phyloP scores from a whole-genome alignment of 2,113 vertebrate genomes.

The Pterocles orientalis region DNA sequence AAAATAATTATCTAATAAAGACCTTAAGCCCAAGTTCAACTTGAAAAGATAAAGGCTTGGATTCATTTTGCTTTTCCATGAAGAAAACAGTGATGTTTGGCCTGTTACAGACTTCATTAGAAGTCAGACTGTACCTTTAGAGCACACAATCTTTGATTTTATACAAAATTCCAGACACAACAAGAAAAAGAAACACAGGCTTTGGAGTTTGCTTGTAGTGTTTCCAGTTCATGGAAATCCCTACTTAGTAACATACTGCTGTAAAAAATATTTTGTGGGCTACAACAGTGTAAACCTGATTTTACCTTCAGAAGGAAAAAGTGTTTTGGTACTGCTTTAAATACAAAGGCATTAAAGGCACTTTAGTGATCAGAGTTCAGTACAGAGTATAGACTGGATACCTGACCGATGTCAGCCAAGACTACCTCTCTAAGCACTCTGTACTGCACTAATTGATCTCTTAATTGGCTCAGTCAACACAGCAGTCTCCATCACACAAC shows the following conservation, averaged over 20 bases:
- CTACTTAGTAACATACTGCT: not conserved
- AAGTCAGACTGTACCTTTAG: not conserved
- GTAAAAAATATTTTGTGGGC: not conserved
- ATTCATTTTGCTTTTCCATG: not conserved
- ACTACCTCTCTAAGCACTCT: conserved; percentile 59
- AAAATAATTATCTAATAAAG: conserved; percentile 8
- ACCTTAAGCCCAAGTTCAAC: not conserved
- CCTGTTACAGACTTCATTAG: not conserved
- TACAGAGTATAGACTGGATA: not conserved
- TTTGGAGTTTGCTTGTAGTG: not conserved
- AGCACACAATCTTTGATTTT: not conserved
- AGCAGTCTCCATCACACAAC: conserved; percentile 59
- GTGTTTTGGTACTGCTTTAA: not conserved
- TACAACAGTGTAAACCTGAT: not conserved
- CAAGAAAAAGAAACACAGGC: not conserved
- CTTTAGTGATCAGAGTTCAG: conserved; percentile 27
- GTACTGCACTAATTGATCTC: conserved; percentile 77
- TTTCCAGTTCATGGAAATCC: not conserved
- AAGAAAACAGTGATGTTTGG: not conserved
- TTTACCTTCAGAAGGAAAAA: not conserved
- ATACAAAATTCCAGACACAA: not conserved
- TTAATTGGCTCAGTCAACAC: conserved; percentile 83
- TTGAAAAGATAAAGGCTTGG: not conserved
- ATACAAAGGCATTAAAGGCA: conserved; percentile 18
- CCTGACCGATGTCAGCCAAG: conserved; percentile 44